Evolutionary conservation across 2,113 vertebrate genomes (phyloP).

Genomic region (Anguilla japonica): DNA sequence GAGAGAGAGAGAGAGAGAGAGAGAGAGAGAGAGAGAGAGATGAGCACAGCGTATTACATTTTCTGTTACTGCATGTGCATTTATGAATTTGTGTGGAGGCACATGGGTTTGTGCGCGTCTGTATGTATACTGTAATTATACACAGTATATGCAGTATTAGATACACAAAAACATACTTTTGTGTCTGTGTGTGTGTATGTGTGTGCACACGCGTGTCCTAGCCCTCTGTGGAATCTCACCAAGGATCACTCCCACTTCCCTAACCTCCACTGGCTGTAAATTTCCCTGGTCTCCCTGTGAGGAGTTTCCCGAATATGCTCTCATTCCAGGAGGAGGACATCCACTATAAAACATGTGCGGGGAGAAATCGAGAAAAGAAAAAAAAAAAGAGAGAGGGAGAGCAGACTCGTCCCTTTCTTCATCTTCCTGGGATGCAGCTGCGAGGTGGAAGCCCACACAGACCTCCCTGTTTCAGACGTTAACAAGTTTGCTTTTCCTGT

Average conservation of each 20-base stretch:
- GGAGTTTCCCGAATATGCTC: slow-evolving; percentile 17
- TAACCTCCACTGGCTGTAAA: slow-evolving; percentile 24
- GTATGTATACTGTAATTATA: neutral
- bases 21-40: no score
- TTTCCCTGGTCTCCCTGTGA: slow-evolving; percentile 10
- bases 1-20: no score
- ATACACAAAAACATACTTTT: neutral
- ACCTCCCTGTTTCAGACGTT: slow-evolving; percentile 20
- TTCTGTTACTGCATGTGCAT: neutral
- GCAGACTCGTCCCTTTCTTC: slow-evolving; percentile 23
- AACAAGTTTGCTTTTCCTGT: slow-evolving; percentile 27
- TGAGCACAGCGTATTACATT: no score
- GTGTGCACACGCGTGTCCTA: slow-evolving; percentile 14
- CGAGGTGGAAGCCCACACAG: slow-evolving; percentile 24
- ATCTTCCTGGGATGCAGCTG: slow-evolving; percentile 25
- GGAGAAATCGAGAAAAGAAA: neutral
- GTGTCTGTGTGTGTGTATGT: neutral
- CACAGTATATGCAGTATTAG: neutral
- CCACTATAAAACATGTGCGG: slow-evolving; percentile 25
- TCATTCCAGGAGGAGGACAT: slow-evolving; percentile 20
- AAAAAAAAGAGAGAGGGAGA: slow-evolving; percentile 12
- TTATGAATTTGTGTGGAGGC: neutral
- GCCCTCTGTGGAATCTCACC: slow-evolving; percentile 22
- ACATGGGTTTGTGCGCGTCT: neutral
- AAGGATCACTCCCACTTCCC: slow-evolving; percentile 13